A percentile compares a stretch with the other conserved stretches of the same genome.
phyloP scores from a whole-genome alignment of 2,113 vertebrate species.

The Mirounga angustirostris region DNA sequence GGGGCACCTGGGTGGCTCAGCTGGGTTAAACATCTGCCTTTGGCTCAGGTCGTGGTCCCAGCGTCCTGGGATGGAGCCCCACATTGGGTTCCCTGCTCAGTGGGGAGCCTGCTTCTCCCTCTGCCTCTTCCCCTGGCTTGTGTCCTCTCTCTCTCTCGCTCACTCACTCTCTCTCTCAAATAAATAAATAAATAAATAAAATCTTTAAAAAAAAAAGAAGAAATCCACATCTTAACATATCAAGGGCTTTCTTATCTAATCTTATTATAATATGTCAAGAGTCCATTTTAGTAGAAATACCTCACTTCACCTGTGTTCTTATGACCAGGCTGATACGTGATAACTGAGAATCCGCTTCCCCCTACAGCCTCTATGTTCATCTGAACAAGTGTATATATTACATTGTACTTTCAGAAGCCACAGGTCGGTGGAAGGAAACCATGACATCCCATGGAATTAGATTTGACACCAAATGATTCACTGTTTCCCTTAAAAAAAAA shows the following conservation, averaged over 20 bases:
- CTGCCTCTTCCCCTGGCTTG: too few species aligned
- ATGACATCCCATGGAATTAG: not conserved
- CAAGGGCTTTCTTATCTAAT: not conserved
- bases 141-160: not conserved
- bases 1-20: not conserved
- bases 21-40: not conserved
- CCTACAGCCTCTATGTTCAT: not conserved
- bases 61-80: not conserved
- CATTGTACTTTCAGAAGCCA: not conserved
- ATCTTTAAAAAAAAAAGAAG: not conserved
- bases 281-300: not conserved
- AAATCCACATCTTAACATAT: slow-evolving; percentile 1
- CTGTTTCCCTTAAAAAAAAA: not conserved
- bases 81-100: too few species aligned
- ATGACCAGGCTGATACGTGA: not conserved
- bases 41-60: not conserved
- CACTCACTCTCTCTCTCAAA: not conserved
- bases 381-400: not conserved
- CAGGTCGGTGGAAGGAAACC: not conserved
- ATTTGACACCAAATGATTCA: not conserved
- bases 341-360: not conserved
- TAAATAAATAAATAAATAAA: not conserved
- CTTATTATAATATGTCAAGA: not conserved
- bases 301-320: not conserved
- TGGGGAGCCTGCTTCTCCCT: not conserved